Evolutionary conservation across 2,888 invertebrate genomes (phyloP), one percentile per base, ranked within the genome.

Genomic region (Phortica magna): DNA sequence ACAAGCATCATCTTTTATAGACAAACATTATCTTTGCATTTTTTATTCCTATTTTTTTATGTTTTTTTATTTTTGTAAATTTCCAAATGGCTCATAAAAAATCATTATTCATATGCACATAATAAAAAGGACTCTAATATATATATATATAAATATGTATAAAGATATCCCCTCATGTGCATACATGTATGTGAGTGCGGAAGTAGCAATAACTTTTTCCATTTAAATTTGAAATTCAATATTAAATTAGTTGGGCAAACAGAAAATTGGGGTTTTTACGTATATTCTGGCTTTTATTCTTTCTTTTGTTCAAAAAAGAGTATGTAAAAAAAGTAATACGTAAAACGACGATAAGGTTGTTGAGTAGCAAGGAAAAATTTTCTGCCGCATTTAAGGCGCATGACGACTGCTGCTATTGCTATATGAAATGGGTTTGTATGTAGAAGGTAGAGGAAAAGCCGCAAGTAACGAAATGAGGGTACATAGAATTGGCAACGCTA

Each of bases 241-340:
- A 68, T 74, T 72, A 57, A 77, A 74, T 71, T 74, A 57, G 59
- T 77, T 74, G 74, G 64, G 74, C 65, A 75, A 77, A 48, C 53
- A 55, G 57, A 48, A 74, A 74, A 71, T 71, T 71, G 61, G 41
- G 64, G 41, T 22, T 61, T 64, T 67, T 6, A 67, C 42, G 17
- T 67, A 17, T 12, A 64, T 48, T 9, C 31, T 22, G 10, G 59
- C 31, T 64, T 7, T 12, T 64, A 48, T 17, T 17, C 43, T 43
- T 17, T n/a, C 42, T n/a, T n/a, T 14, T 65, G 53, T 53, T 12
- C n/a, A 39, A 39, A 12, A n/a, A 19, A 42, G 19, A 68, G 14
- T 17, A 61, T 12, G 68, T 12, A 48, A 68, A 31, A 68, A 68
- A 31, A 68, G 43, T 3, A 22, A 68, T 7, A 17, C n/a, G 17